phyloP scores from a whole-genome alignment of 2,113 vertebrate species.

The Laticauda laticaudata region DNA sequence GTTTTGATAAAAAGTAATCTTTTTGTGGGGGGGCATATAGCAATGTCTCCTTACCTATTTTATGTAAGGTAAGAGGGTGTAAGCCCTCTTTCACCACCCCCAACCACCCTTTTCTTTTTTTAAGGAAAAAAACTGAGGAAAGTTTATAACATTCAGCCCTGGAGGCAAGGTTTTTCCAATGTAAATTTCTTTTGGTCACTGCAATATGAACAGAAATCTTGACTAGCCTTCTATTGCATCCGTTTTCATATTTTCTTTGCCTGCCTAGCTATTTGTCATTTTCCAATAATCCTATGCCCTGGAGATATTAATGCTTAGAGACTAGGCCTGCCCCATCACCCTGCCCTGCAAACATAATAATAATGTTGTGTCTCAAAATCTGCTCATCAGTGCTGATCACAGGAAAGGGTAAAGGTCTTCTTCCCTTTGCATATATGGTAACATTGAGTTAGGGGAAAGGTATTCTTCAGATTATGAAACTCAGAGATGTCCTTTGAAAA shows the following conservation, averaged over 20 bases:
- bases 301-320: slow-evolving; percentile 71
- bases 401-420: slow-evolving; percentile 59
- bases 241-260: slow-evolving; percentile 71
- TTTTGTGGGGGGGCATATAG: background rate
- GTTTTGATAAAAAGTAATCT: slow-evolving; percentile 27
- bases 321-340: slow-evolving; percentile 50
- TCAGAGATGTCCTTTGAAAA: slow-evolving; percentile 12
- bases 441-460: slow-evolving; percentile 56
- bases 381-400: slow-evolving; percentile 47
- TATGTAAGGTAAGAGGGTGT: background rate
- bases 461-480: slow-evolving; percentile 53
- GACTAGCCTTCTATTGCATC: slow-evolving; percentile 58
- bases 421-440: slow-evolving; percentile 59
- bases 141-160: slow-evolving; percentile 66
- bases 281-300: slow-evolving; percentile 83
- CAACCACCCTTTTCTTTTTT: slow-evolving; percentile 38
- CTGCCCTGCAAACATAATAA: slow-evolving; percentile 44
- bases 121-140: slow-evolving; percentile 56
- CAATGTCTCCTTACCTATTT: slow-evolving; percentile 46
- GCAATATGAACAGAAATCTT: slow-evolving; percentile 54
- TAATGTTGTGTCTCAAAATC: slow-evolving; percentile 55
- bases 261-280: slow-evolving; percentile 77
- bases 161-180: slow-evolving; percentile 64
- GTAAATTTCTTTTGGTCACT: slow-evolving; percentile 68
- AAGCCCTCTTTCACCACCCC: slow-evolving; percentile 34